Evolutionary conservation across 2,113 vertebrate species (phyloP).

Genomic region (Callopanchax toddi): DNA sequence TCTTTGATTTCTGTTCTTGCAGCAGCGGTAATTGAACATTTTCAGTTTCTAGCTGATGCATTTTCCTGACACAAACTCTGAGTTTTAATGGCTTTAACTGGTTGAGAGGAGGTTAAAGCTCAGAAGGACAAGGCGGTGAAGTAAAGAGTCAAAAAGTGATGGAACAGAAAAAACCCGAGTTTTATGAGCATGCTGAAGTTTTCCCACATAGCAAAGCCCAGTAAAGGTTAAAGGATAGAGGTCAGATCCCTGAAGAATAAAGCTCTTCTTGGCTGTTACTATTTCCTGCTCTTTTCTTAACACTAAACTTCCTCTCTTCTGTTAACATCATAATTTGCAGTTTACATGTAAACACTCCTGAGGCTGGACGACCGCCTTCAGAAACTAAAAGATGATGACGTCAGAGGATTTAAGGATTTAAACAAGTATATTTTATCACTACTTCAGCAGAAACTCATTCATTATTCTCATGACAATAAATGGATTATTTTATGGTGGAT

Average conservation of each 20-base stretch:
- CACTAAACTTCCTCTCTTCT: constrained; percentile 57
- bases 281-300: constrained; percentile 42
- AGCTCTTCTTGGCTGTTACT: constrained; percentile 42
- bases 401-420: not conserved
- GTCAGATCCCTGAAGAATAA: constrained; percentile 40
- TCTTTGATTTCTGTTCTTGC: no score
- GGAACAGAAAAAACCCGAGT: constrained; percentile 6
- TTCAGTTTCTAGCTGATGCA: no score
- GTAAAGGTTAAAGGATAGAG: constrained; percentile 44
- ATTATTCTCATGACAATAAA: not conserved
- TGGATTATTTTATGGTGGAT: constrained; percentile 16
- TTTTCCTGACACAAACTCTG: not conserved
- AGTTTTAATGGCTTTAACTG: not conserved
- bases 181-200: not conserved
- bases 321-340: constrained; percentile 47
- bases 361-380: constrained; percentile 4
- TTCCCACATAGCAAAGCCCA: constrained; percentile 63
- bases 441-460: not conserved
- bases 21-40: no score
- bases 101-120: constrained; percentile 3
- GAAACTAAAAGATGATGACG: not conserved
- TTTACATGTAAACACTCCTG: constrained; percentile 49
- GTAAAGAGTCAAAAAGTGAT: not conserved
- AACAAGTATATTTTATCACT: no score
- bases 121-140: not conserved